phyloP scores from a whole-genome alignment of 2,888 invertebrate genomes.

The Zhengitettix transpicula region DNA sequence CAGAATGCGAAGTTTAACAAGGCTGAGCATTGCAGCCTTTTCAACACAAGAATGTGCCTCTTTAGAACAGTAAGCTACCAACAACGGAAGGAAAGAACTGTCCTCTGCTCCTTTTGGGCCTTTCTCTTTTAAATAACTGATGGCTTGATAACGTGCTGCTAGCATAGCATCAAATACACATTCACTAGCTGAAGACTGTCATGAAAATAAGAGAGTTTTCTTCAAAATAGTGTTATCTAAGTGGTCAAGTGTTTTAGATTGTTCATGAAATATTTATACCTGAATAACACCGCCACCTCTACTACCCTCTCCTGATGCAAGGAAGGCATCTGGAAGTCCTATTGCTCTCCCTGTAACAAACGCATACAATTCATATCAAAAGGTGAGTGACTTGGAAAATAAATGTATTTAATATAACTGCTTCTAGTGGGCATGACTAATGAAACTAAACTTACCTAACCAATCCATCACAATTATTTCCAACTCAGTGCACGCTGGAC shows the following conservation, averaged over 20 bases:
- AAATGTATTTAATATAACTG: too few relatives aligned
- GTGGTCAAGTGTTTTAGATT: too few relatives aligned
- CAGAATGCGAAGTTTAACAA: constrained; percentile 50
- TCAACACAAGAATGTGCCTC: constrained; percentile 63
- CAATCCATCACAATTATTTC: neutral
- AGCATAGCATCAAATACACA: constrained; percentile 61
- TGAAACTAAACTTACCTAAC: neutral
- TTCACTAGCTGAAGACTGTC: constrained; percentile 59
- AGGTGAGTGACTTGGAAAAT: too few relatives aligned
- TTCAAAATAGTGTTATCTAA: too few relatives aligned
- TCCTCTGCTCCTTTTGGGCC: constrained; percentile 27
- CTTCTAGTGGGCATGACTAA: too few relatives aligned
- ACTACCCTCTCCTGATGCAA: constrained; percentile 39
- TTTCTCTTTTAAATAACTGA: constrained; percentile 40
- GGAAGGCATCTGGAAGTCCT: constrained; percentile 52
- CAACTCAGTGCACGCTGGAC: neutral
- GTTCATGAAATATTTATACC: constrained; percentile 17
- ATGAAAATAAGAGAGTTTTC: too few relatives aligned
- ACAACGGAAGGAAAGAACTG: constrained; percentile 44
- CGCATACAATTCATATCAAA: too few relatives aligned
- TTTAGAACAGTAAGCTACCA: constrained; percentile 57
- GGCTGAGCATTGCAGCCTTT: constrained; percentile 60
- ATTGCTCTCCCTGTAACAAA: constrained; percentile 34
- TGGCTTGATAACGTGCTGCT: constrained; percentile 54
- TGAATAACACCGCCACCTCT: constrained; percentile 44